These are phyloP conservation scores for Cygnus atratus DNA, from an alignment of 2,113 vertebrate genomes.

Conservation along the genomic window DNA sequence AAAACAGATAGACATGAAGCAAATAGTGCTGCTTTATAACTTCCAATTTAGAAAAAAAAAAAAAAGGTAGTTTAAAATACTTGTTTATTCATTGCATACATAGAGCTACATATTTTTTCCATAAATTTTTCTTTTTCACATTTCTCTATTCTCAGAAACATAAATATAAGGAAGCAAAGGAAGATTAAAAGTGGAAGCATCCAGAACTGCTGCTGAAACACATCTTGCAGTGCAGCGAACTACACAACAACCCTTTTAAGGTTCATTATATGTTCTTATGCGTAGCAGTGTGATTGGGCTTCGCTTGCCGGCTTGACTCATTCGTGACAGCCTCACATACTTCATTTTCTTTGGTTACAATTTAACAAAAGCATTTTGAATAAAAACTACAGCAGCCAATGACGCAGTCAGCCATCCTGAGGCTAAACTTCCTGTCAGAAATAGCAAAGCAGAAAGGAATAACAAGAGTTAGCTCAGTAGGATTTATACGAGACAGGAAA, in stretches of 20 bases:
- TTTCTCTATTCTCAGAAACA: not conserved
- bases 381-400: accelerated
- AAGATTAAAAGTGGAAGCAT: not conserved
- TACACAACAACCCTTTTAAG: accelerated
- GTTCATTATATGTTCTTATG: accelerated
- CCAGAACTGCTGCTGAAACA: not conserved
- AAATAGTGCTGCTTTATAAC: not conserved
- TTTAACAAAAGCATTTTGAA: not conserved
- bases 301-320: accelerated
- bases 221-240: accelerated
- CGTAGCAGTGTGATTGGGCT: not conserved
- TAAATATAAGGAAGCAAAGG: not conserved
- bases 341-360: not conserved
- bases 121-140: not conserved
- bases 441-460: accelerated
- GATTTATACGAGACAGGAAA: accelerated
- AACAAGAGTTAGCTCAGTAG: not conserved
- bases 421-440: not conserved
- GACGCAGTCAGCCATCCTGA: accelerated
- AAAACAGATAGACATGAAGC: not conserved
- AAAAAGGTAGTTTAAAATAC: not conserved
- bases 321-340: accelerated
- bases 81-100: not conserved
- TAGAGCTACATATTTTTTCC: accelerated
- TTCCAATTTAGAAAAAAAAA: not conserved